A percentile compares a stretch with the other conserved stretches of the same genome.
Evolutionary conservation across 2,113 vertebrate species (phyloP).

Genomic region (Trachemys scripta): DNA sequence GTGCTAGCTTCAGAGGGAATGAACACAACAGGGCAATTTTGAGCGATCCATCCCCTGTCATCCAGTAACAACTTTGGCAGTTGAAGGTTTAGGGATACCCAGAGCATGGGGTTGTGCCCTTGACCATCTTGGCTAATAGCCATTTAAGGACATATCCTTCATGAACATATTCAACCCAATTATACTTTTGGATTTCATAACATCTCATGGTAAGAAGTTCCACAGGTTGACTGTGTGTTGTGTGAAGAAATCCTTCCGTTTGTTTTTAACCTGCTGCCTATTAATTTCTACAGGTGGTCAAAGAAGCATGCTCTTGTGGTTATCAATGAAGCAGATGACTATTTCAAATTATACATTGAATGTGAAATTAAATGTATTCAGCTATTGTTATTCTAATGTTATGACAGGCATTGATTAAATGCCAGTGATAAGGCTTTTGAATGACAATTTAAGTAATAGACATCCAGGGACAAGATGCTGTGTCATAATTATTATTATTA

Average conservation of each 20-base stretch:
- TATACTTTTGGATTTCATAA: not conserved
- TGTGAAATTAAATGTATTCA: not conserved
- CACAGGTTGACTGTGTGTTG: not conserved
- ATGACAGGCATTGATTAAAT: not conserved
- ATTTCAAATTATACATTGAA: not conserved
- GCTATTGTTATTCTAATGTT: not conserved
- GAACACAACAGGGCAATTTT: not conserved
- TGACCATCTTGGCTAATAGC: not conserved
- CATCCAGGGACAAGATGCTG: not conserved
- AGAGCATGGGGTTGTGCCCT: not conserved
- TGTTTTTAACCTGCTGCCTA: not conserved
- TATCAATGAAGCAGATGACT: not conserved
- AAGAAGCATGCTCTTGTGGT: not conserved
- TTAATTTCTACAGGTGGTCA: not conserved
- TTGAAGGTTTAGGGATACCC: not conserved
- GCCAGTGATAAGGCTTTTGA: not conserved
- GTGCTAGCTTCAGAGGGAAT: not conserved
- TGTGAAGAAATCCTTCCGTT: not conserved
- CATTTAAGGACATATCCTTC: not conserved
- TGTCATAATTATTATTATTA: not conserved
- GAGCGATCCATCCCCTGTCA: not conserved
- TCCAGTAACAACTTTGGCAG: not conserved
- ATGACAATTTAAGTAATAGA: not conserved
- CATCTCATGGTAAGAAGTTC: not conserved
- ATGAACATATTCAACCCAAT: too few relatives aligned